Conservation (phyloP, 2,113 vertebrate genomes). For the Percopsis transmontana region DNA sequence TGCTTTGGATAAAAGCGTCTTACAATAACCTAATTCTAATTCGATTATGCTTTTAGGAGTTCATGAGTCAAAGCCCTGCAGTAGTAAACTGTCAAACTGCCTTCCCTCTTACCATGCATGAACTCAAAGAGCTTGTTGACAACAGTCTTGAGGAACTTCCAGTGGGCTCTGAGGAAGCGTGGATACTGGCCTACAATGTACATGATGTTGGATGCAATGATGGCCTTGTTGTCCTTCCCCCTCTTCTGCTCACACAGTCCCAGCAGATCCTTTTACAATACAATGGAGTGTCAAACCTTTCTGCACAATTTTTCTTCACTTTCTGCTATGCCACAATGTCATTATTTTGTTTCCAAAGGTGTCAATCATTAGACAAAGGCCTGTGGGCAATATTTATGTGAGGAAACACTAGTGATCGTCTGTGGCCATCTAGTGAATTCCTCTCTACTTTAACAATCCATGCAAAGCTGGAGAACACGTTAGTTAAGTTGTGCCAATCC, state of each 20-base stretch:
- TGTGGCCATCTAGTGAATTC: too few relatives aligned
- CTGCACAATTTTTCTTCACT: not conserved
- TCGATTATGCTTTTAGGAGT: too few relatives aligned
- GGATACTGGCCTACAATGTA: constrained; percentile 99
- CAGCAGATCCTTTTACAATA: constrained; percentile 86
- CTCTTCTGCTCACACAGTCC: constrained; percentile 98
- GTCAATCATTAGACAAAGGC: not conserved
- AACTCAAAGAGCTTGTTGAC: constrained; percentile 99
- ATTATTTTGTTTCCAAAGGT: too few relatives aligned
- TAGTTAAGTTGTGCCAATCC: too few relatives aligned
- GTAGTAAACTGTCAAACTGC: too few relatives aligned
- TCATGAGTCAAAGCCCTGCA: not conserved
- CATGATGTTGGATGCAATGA: constrained; percentile 99
- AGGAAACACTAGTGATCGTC: too few relatives aligned
- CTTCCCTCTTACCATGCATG: constrained; percentile 90
- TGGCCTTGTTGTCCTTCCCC: constrained; percentile 99
- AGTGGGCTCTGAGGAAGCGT: constrained; percentile 95
- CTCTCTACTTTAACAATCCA: too few relatives aligned
- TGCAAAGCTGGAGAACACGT: too few relatives aligned
- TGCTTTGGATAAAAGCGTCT: too few relatives aligned
- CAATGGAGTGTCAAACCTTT: not conserved
- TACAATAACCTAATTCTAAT: too few relatives aligned
- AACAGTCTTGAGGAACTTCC: constrained; percentile 99
- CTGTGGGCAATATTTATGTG: too few relatives aligned
- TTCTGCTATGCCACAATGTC: too few relatives aligned